Evolutionary conservation across 2,888 invertebrate genomes (phyloP).

Genomic region (Drosophila ezoana): DNA sequence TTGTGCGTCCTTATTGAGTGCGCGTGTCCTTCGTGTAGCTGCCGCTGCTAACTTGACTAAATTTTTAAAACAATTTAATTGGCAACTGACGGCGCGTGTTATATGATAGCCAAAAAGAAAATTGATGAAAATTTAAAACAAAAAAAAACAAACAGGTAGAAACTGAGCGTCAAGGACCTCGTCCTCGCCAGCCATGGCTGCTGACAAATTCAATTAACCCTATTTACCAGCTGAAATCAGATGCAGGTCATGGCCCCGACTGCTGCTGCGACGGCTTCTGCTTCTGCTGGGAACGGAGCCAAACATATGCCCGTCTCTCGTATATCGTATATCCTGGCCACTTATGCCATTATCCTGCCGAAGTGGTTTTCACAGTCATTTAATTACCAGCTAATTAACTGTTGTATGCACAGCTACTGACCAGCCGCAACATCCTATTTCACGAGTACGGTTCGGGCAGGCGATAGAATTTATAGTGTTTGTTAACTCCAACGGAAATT

Average conservation of each 20-base stretch:
- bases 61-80: conserved; percentile 46
- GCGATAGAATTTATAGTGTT: background rate
- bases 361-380: conserved; percentile 6
- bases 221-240: conserved; percentile 29
- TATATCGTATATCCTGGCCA: background rate
- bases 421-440: conserved; percentile 5
- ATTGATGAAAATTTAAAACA: background rate
- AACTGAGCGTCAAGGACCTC: conserved; percentile 8
- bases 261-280: background rate
- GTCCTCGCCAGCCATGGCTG: background rate
- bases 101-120: conserved; percentile 3
- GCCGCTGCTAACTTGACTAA: conserved; percentile 27
- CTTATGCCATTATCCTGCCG: conserved; percentile 20
- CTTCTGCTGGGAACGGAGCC: background rate
- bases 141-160: background rate
- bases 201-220: conserved; percentile 45
- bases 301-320: conserved; percentile 26
- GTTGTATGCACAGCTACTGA: conserved; percentile 1
- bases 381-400: conserved; percentile 29
- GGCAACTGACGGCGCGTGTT: conserved; percentile 14
- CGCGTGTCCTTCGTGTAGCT: conserved; percentile 45
- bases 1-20: conserved; percentile 18
- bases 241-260: conserved; percentile 22
- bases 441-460: background rate
- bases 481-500: background rate